Evolutionary conservation across 2,888 invertebrate species (phyloP).

Genomic region (Phania funesta): DNA sequence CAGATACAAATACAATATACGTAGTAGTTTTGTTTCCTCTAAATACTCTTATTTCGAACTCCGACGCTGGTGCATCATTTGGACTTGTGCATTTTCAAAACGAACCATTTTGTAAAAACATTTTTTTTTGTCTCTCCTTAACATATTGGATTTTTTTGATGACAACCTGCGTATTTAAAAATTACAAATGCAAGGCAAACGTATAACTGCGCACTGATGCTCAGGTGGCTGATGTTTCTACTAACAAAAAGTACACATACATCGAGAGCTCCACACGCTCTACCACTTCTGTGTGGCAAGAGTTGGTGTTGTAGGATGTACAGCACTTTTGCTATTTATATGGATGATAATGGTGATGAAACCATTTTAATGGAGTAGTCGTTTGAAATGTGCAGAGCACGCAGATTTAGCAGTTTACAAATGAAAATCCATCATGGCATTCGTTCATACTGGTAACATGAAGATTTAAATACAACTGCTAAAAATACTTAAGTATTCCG

Average conservation of each 20-base stretch:
- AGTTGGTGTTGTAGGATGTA: slow-evolving; percentile 13
- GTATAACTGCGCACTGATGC: neutral
- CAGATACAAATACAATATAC: too few relatives aligned
- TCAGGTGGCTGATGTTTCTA: slow-evolving; percentile 33
- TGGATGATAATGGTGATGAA: slow-evolving; percentile 10
- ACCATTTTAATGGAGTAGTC: slow-evolving; percentile 33
- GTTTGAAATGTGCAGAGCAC: slow-evolving; percentile 43
- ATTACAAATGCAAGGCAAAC: neutral
- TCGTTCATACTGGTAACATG: slow-evolving; percentile 45
- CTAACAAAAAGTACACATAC: neutral
- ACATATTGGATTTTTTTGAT: too few relatives aligned
- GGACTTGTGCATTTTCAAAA: too few relatives aligned
- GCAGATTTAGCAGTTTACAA: slow-evolving; percentile 58
- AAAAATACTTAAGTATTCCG: slow-evolving; percentile 56
- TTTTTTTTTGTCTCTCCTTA: too few relatives aligned
- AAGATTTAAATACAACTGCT: slow-evolving; percentile 58
- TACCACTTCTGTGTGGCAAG: neutral
- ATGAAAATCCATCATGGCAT: slow-evolving; percentile 65
- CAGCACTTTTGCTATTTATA: slow-evolving; percentile 6
- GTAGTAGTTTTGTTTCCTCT: too few relatives aligned
- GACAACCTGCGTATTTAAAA: neutral
- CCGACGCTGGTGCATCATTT: too few relatives aligned
- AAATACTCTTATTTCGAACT: too few relatives aligned
- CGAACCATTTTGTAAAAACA: too few relatives aligned
- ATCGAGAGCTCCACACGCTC: neutral